A percentile compares a stretch with the other conserved stretches of the same genome.
Conservation (phyloP, 1,140 invertebrate genomes). For the Drosophila bocki region DNA sequence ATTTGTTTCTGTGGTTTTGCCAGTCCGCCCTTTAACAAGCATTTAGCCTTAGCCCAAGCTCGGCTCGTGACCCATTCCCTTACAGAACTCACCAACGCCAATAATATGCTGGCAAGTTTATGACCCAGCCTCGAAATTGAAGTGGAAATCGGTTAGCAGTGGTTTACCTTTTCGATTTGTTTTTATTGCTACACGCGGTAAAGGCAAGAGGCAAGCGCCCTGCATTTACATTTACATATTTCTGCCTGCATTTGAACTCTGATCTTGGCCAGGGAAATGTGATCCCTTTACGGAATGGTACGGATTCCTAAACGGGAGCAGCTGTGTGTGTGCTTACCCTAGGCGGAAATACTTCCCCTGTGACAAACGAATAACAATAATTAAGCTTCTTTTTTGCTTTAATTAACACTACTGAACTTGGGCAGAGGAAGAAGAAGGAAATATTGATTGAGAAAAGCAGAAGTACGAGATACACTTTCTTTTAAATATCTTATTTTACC, state of each 20-base stretch:
- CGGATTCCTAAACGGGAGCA: constrained; percentile 16
- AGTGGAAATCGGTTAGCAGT: constrained; percentile 59
- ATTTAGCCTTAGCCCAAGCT: constrained; percentile 55
- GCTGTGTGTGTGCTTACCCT: constrained; percentile 32
- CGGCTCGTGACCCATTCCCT: constrained; percentile 67
- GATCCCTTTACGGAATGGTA: constrained; percentile 12
- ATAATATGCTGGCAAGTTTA: constrained; percentile 54
- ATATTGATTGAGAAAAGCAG: neutral
- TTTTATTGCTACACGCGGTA: constrained; percentile 52
- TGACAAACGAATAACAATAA: constrained; percentile 53
- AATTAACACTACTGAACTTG: constrained; percentile 81
- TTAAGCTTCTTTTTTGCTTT: constrained; percentile 59
- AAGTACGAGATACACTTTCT: constrained; percentile 6
- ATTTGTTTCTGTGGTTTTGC: constrained; percentile 81
- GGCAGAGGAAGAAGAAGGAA: constrained; percentile 3
- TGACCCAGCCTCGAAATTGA: constrained; percentile 62
- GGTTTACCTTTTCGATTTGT: constrained; percentile 50
- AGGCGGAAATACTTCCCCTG: constrained; percentile 62
- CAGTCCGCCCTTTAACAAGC: constrained; percentile 80
- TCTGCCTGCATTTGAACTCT: constrained; percentile 76
- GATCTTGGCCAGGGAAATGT: constrained; percentile 41
- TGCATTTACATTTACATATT: constrained; percentile 78
- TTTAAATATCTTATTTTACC: too few species aligned
- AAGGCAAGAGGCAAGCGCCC: constrained; percentile 62
- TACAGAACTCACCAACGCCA: constrained; percentile 28